Evolutionary conservation across 2,797 vertebrate species (phyloP), one percentile per base, ranked within the genome.

Genomic region (Schizopygopsis malacanthus): DNA sequence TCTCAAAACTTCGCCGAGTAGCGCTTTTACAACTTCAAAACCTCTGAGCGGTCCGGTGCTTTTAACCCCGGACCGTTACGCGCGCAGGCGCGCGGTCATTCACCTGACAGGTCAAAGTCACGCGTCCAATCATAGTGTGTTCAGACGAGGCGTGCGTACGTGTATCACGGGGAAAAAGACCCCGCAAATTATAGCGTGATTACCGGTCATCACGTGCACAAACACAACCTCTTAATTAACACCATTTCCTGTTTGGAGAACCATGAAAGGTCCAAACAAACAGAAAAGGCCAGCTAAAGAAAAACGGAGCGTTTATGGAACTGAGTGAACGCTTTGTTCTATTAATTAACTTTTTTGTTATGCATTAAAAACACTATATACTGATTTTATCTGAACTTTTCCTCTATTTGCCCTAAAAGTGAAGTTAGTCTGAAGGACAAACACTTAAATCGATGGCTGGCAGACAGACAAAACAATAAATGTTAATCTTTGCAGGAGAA

Each of bases 171-270:
- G 45, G 22, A 39, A 12, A 11, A 18, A 33, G 43, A 85, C 13
- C 6, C 10, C 43, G 43, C 54, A 76, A 47, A 83, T 37, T 47
- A 33, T 20, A 63, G 43, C 16, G 50, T 41, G 20, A 72, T 41
- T 61, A 81, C 50, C 10, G 41, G 18, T 28, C 18, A 63, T 50
- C 82, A 84, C 82, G 61, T 84, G 82, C 82, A 56, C 61, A 69
- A 84, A 86, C 59, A 86, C 73, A 86, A 77, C 61, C 67, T 78
- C 83, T 54, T 86, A 84, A 83, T 82, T 79, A 50, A 84, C 52
- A 69, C 52, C 54, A 20, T 87, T 90, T 89, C 83, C 87, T 87
- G 89, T 87, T 86, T 61, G 43, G 56, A 77, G 16, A 83, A 15
- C 22, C 61, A 52, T 65, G 50, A 61, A 70, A 75, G n/a, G 15